Evolutionary conservation across 2,888 invertebrate species (phyloP).

Genomic region (Sericinus montela): DNA sequence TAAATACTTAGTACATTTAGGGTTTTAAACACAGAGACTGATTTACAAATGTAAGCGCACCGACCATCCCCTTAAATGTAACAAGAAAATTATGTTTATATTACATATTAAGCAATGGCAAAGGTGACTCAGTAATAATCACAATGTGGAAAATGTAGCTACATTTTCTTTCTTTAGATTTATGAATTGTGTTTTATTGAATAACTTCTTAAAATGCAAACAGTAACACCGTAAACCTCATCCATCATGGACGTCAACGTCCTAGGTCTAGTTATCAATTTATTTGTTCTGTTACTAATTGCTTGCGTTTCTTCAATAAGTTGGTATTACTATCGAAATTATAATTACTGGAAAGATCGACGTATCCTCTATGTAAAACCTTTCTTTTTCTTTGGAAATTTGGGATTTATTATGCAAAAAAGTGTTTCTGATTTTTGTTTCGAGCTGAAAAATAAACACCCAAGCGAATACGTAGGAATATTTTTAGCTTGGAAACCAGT

Average conservation of each 20-base stretch:
- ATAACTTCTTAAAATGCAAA: no score
- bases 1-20: no score
- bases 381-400: conserved; percentile 43
- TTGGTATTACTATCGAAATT: conserved; percentile 34
- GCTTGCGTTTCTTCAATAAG: conserved; percentile 33
- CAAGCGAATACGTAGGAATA: conserved; percentile 47
- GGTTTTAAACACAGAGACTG: no score
- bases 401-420: conserved; percentile 49
- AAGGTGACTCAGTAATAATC: no score
- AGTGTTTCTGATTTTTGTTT: conserved; percentile 46
- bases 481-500: conserved; percentile 49
- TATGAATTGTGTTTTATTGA: no score
- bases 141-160: no score
- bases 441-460: conserved; percentile 37
- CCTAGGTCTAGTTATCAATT: neutral
- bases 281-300: conserved; percentile 24
- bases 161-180: no score
- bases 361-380: conserved; percentile 51
- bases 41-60: no score
- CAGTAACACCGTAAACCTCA: neutral
- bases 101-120: no score
- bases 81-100: no score
- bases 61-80: no score
- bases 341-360: conserved; percentile 56
- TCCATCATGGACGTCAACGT: conserved; percentile 15